Conservation (phyloP, 2,797 vertebrate genomes). For the Columba guinea region DNA sequence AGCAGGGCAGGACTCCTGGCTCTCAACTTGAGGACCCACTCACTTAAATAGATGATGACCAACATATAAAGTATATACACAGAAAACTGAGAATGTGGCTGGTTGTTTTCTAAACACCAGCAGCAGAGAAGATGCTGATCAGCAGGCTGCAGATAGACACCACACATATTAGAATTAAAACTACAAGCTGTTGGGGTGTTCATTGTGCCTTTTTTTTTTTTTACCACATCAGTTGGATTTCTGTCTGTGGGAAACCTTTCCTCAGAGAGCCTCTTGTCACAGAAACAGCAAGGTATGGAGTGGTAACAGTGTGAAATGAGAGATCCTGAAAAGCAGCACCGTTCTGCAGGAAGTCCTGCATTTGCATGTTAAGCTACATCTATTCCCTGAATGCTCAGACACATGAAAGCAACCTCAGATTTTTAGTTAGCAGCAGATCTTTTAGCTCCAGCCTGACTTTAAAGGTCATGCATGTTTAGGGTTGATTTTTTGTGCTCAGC, state of each 20-base stretch:
- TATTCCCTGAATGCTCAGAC: background rate
- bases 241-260: constrained; percentile 21
- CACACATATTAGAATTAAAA: background rate
- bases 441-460: background rate
- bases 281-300: constrained; percentile 23
- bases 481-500: background rate
- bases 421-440: background rate
- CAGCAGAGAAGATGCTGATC: background rate
- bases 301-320: background rate
- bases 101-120: background rate
- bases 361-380: constrained; percentile 37
- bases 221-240: background rate
- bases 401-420: background rate
- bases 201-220: background rate
- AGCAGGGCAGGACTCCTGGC: background rate
- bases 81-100: accelerated
- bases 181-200: accelerated
- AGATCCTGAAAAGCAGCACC: background rate
- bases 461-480: constrained; percentile 14
- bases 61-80: accelerated
- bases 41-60: accelerated
- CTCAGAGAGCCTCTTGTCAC: constrained; percentile 25
- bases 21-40: background rate
- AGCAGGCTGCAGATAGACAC: background rate
- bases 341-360: constrained; percentile 10